These are phyloP conservation scores for Phlogophora meticulosa DNA, from an alignment of 2,888 invertebrate species.

Conservation along the genomic window DNA sequence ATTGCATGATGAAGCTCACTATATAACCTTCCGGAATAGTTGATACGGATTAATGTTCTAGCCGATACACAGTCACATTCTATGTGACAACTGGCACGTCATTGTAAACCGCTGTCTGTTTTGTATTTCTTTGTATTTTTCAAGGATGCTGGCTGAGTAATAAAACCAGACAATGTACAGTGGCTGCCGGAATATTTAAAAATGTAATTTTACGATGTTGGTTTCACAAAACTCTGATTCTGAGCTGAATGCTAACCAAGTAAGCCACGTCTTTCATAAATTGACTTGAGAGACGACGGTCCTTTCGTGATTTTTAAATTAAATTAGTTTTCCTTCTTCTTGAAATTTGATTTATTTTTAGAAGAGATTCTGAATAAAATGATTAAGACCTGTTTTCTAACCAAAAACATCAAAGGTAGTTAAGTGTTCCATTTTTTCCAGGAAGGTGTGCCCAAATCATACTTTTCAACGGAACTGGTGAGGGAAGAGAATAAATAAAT, in stretches of 20 bases:
- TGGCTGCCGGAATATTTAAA: slow-evolving; percentile 18
- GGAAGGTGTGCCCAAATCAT: slow-evolving; percentile 31
- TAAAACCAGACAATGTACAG: slow-evolving; percentile 24
- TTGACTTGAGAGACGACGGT: slow-evolving; percentile 4
- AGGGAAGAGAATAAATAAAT: slow-evolving; percentile 14
- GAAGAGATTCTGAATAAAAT: slow-evolving; percentile 9
- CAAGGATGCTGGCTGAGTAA: slow-evolving; percentile 44
- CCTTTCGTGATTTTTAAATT: slow-evolving; percentile 23
- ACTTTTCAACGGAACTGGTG: slow-evolving; percentile 16
- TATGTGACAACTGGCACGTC: slow-evolving; percentile 23
- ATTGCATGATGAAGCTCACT: slow-evolving; percentile 44
- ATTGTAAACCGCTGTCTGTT: slow-evolving; percentile 29
- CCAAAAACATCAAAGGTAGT: slow-evolving; percentile 34
- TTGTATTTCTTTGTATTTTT: slow-evolving; percentile 35
- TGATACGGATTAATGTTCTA: slow-evolving; percentile 31
- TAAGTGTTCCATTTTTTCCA: slow-evolving; percentile 10
- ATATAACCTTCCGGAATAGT: slow-evolving; percentile 48
- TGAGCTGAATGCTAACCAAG: slow-evolving; percentile 28
- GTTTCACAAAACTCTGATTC: slow-evolving; percentile 22
- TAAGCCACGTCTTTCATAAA: slow-evolving; percentile 31
- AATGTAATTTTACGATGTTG: slow-evolving; percentile 23
- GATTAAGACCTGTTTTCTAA: slow-evolving; percentile 14
- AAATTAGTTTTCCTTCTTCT: slow-evolving; percentile 25
- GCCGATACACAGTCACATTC: slow-evolving; percentile 21
- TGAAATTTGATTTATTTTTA: slow-evolving; percentile 24